These are phyloP conservation scores for Osmerus eperlanus DNA, from an alignment of 2,113 vertebrate species.

Conservation along the genomic window DNA sequence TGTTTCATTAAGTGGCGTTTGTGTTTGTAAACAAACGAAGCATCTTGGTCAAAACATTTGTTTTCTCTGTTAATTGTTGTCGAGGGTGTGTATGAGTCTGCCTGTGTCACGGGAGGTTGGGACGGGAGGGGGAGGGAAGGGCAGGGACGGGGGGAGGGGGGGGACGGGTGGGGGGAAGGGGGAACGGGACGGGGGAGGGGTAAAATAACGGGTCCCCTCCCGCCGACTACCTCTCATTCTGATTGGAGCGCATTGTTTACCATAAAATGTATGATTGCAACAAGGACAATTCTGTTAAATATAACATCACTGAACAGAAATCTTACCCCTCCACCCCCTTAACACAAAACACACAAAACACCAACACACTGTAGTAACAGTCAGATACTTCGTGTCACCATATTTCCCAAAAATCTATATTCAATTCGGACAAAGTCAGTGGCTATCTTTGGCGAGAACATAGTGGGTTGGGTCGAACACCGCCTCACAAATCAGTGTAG, in stretches of 20 bases:
- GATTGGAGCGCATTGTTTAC: constrained; percentile 64
- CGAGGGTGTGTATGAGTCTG: background rate
- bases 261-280: constrained; percentile 36
- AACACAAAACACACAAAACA: background rate
- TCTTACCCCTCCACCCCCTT: too few species aligned
- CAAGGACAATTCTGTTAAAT: constrained; percentile 5
- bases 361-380: background rate
- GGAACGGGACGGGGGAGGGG: background rate
- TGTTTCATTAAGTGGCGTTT: background rate
- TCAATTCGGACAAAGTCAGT: background rate
- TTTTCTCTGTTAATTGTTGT: background rate
- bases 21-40: background rate
- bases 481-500: too few species aligned
- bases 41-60: background rate
- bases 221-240: constrained; percentile 47
- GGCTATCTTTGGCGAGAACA: too few species aligned
- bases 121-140: constrained; percentile 34
- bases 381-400: background rate
- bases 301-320: too few species aligned
- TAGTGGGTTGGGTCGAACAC: too few species aligned
- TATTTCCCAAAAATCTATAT: background rate
- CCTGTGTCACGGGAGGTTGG: constrained; percentile 13
- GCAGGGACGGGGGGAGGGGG: constrained; percentile 26
- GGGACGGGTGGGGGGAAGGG: constrained; percentile 4
- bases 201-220: constrained; percentile 19